Percentiles rank a stretch among this genome's conserved stretches.
Evolutionary conservation across 2,797 vertebrate species (phyloP).

Genomic region (Centroberyx gerrardi): DNA sequence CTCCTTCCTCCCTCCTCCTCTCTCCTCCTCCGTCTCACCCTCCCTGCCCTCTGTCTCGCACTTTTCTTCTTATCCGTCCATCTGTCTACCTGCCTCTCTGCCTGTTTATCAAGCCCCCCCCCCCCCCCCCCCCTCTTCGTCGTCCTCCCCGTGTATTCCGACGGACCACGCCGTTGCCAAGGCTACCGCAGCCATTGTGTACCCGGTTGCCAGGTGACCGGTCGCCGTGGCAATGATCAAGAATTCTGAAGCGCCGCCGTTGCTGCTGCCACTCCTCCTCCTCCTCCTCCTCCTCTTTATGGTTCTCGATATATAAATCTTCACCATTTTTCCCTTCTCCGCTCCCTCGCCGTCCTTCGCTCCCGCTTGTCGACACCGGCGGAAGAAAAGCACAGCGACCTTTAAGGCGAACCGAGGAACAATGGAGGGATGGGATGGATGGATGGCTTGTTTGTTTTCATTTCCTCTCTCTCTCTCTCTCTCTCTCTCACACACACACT

Average conservation of each 20-base stretch:
- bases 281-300: conserved; percentile 50
- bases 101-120: neutral
- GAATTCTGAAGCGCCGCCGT: conserved; percentile 74
- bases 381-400: conserved; percentile 74
- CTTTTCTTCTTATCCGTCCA: conserved; percentile 73
- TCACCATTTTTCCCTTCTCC: conserved; percentile 47
- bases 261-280: conserved; percentile 36
- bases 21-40: conserved; percentile 44
- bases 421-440: conserved; percentile 70
- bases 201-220: conserved; percentile 88
- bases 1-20: conserved; percentile 35
- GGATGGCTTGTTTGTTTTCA: conserved; percentile 82
- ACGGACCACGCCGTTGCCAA: conserved; percentile 83
- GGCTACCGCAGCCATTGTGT: conserved; percentile 88
- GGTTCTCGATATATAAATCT: conserved; percentile 81
- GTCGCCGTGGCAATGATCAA: conserved; percentile 85
- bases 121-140: conserved; percentile 52
- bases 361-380: conserved; percentile 59
- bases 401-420: conserved; percentile 76
- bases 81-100: conserved; percentile 75
- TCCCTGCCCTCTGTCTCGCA: conserved; percentile 68
- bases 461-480: conserved; percentile 58
- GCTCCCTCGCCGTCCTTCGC: conserved; percentile 48
- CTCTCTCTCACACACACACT: conserved; percentile 7
- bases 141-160: conserved; percentile 51